Evolutionary conservation across 2,888 invertebrate genomes (phyloP), one percentile per base, ranked within the genome.

Genomic region (Lochmaea capreae): DNA sequence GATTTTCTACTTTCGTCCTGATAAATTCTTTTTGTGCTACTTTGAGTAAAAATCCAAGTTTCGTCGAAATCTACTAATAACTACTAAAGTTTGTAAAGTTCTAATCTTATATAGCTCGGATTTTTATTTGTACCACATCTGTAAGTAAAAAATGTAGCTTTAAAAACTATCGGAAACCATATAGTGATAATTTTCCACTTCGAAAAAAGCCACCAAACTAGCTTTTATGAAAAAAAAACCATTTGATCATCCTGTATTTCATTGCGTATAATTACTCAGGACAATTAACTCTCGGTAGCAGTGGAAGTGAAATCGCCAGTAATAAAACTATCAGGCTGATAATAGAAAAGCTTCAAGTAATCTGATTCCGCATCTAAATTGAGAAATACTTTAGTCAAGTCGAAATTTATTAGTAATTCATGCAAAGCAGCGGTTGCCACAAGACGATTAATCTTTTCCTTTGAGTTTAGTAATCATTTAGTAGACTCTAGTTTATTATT

Each of bases 341-440:
- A 73, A 73, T 66, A 70, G 52, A 73, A 74, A 71, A 74, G 59
- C 67, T 63, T 70, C 61, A 67, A 63, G 49, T 78, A 77, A 79
- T 79, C 77, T 74, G 78, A 78, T 77, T 65, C 75, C 77, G 76
- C 72, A 70, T 75, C 73, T 71, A 78, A 79, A 79, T 78, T 79
- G 78, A 79, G 77, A 77, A 78, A 77, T 79, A 79, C 76, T 76
- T 18, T 14, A 68, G 73, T 72, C 76, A 61, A 59, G 59, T 72
- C 63, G 65, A 78, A 77, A 79, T 79, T 78, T 79, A 79, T 78
- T 76, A 74, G 68, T 62, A 59, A 61, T 73, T 76, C 68, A 79
- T 79, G 79, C 77, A 79, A 79, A 79, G 78, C 58, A 66, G 71
- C 61, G 58, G 58, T 73, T 71, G 57, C 33, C 49, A 8, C 39